Base-by-base conservation (phyloP, 2,113 vertebrate genomes). In the Cebidichthys violaceus region DNA sequence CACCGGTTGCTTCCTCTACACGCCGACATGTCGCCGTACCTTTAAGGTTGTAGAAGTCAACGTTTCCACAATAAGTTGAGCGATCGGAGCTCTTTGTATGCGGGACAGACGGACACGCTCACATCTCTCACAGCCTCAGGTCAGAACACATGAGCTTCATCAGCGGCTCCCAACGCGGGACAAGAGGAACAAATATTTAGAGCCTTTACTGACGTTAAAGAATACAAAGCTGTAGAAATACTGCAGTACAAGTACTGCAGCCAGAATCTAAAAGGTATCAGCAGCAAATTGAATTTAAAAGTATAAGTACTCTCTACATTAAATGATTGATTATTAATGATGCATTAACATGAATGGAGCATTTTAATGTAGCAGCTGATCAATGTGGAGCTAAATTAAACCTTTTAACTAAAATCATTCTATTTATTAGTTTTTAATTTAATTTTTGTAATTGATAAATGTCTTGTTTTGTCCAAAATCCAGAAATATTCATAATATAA, bases 11-110 rank as follows among this genome's bases (percentile, higher is more conserved):
- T 66, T 47, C 33, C 3, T 39, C 20, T 24, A 13, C 17, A 29
- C 22, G 0, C 31, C 7, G 27, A 43, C 29, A 9, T 9, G 37
- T 8, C 4, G 24, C 39, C 52, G 18, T 10, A 37, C 13, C 39
- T 62, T 9, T 24, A 6, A 60, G 33, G 67, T 71, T 10, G 33
- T 18, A 60, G 1, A 47, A 43, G 4, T 7, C 72, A 7, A 3
- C 74, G 74, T 86, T 81, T 77, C 13, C 43, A 73, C 37, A 81
- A 73, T 37, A 67, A 68, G 18, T n/a, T n/a, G n/a, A n/a, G n/a
- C n/a, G n/a, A n/a, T n/a, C n/a, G n/a, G n/a, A n/a, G n/a, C n/a
- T n/a, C n/a, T n/a, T n/a, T n/a, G n/a, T n/a, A n/a, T n/a, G n/a
- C n/a, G n/a, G n/a, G 24, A 50, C 62, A 47, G 50, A 5, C 20